phyloP scores from a whole-genome alignment of 1,140 invertebrate genomes.

The Galendromus occidentalis region DNA sequence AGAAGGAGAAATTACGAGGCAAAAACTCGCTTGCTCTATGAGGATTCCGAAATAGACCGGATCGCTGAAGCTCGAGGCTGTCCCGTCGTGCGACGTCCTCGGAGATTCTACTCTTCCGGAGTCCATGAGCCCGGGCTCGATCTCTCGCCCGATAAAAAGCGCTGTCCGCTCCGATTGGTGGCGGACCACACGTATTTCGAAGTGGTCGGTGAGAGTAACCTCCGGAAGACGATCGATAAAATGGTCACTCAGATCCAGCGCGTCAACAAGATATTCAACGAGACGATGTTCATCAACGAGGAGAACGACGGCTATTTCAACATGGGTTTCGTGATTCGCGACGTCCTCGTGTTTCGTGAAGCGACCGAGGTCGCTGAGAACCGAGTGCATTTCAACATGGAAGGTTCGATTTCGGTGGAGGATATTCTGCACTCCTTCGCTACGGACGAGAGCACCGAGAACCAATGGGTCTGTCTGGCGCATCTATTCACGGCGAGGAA shows the following conservation, averaged over 20 bases:
- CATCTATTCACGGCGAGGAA: neutral
- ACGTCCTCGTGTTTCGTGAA: neutral
- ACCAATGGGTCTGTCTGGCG: neutral
- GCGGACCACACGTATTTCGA: neutral
- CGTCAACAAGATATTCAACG: neutral
- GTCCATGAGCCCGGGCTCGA: neutral
- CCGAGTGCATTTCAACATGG: neutral
- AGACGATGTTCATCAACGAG: neutral
- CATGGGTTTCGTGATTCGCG: neutral
- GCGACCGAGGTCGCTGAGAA: neutral
- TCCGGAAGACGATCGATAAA: neutral
- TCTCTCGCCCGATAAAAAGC: neutral
- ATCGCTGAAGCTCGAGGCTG: neutral
- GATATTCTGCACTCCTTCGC: neutral
- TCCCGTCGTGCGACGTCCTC: neutral
- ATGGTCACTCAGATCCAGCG: constrained; percentile 9
- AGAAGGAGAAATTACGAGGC: neutral
- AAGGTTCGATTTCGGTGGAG: neutral
- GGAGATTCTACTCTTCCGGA: neutral
- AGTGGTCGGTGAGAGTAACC: neutral
- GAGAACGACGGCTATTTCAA: constrained; percentile 2
- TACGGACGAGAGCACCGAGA: neutral
- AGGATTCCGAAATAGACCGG: neutral
- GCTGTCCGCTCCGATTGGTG: neutral
- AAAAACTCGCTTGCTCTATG: neutral